These are phyloP conservation scores for Serilophus lunatus DNA, from an alignment of 2,113 vertebrate species.

Conservation along the genomic window DNA sequence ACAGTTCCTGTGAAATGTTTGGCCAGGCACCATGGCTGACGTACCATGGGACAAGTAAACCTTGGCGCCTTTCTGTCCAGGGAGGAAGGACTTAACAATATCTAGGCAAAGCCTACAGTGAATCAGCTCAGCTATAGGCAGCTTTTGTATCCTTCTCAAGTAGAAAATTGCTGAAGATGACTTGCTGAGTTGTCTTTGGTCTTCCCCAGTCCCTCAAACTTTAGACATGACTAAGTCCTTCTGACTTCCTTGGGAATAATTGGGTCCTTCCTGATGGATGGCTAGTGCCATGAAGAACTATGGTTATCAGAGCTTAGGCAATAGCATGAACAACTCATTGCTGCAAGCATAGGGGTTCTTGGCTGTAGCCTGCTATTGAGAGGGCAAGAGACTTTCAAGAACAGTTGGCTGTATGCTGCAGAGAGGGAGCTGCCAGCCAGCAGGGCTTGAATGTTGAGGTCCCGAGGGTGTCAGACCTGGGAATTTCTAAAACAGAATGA, in stretches of 20 bases:
- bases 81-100: not conserved
- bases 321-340: not conserved
- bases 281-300: not conserved
- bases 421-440: not conserved
- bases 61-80: not conserved
- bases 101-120: not conserved
- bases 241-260: not conserved
- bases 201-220: not conserved
- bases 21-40: not conserved
- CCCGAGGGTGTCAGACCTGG: not conserved
- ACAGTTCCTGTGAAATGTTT: not conserved
- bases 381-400: not conserved
- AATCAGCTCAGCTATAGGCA: not conserved
- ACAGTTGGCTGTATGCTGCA: not conserved
- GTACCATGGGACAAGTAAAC: not conserved
- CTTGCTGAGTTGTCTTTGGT: not conserved
- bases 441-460: not conserved
- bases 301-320: not conserved
- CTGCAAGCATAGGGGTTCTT: not conserved
- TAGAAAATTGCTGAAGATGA: not conserved
- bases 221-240: rapidly evolving
- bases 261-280: rapidly evolving
- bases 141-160: not conserved
- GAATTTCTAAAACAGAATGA: not conserved
- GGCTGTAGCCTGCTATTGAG: not conserved